phyloP scores from a whole-genome alignment of 92 coral and sea anemone genomes.

The Heliopora coerulea region DNA sequence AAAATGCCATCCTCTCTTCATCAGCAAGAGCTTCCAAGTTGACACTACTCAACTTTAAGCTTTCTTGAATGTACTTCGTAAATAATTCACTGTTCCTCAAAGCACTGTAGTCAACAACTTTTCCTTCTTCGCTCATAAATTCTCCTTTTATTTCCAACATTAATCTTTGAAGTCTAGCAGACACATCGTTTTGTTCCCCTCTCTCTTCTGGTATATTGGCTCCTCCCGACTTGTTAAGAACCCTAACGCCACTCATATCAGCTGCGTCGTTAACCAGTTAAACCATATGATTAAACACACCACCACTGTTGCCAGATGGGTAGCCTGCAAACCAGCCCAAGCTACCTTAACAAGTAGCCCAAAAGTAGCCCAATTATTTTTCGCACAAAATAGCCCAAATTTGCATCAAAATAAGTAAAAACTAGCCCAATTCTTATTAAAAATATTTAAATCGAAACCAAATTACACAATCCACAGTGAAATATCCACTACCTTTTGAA shows the following conservation, averaged over 20 bases:
- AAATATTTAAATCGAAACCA: no score
- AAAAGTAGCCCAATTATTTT: no score
- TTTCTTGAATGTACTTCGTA: constrained; percentile 50
- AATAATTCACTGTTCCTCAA: constrained; percentile 71
- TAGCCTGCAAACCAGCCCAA: no score
- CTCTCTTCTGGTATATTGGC: background rate
- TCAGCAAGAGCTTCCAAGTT: constrained; percentile 47
- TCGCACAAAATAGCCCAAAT: no score
- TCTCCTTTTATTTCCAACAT: constrained; percentile 74
- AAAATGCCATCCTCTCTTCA: constrained; percentile 72
- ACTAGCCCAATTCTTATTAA: no score
- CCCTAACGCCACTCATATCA: background rate
- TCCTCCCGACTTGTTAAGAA: background rate
- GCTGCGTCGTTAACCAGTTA: no score
- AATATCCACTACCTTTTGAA: no score
- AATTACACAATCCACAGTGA: no score
- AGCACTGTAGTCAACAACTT: constrained; percentile 63
- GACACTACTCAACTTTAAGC: constrained; percentile 52
- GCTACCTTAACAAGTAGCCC: no score
- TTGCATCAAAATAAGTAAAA: no score
- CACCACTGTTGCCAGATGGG: no score
- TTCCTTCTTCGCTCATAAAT: constrained; percentile 79
- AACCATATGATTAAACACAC: no score
- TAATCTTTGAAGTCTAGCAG: constrained; percentile 67
- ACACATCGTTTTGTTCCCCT: constrained; percentile 55